Evolutionary conservation across 2,888 invertebrate species (phyloP), one percentile per base, ranked within the genome.

Genomic region (Hecatera dysodea): DNA sequence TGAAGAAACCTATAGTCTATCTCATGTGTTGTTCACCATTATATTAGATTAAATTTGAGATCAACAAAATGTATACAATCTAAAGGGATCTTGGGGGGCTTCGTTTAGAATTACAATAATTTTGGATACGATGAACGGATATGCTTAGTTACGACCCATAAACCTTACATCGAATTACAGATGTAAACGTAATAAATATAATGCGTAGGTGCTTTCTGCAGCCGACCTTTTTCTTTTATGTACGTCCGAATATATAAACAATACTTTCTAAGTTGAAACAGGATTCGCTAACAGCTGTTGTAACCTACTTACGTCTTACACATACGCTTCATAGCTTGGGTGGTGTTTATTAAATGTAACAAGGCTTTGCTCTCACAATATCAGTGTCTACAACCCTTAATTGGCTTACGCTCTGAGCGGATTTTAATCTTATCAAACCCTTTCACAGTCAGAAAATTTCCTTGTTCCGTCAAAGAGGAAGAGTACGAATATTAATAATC

Each of bases 361-460:
- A 80, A 68, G 83, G 44, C 55, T 83, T 83, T 75, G 76, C 84
- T 84, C 59, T 85, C 46, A 75, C 68, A 61, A 62, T 67, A 72
- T 64, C 56, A 36, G 50, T 75, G 57, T 75, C 69, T 83, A 69
- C 60, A 62, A 50, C 65, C 65, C 65, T 67, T 81, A 73, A 81
- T 79, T 79, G 74, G 72, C 72, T 83, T 83, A 68, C 57, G 56
- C 74, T 71, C 55, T 70, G 65, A 81, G 52, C 60, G 50, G 33
- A 68, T 82, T 79, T 72, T 69, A 82, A 73, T 80, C 64, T 82
- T 56, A 79, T 64, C 60, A 79, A 78, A 55, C 39, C 53, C 57
- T 73, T 63, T 56, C 64, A 50, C 36, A 46, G 24, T 52, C 7
- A 65, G 60, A 82, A 75, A 68, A 75, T 76, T 61, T 70, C 59